Base-by-base conservation (phyloP, 2,888 invertebrate species). In the Drosophila emarginata region DNA sequence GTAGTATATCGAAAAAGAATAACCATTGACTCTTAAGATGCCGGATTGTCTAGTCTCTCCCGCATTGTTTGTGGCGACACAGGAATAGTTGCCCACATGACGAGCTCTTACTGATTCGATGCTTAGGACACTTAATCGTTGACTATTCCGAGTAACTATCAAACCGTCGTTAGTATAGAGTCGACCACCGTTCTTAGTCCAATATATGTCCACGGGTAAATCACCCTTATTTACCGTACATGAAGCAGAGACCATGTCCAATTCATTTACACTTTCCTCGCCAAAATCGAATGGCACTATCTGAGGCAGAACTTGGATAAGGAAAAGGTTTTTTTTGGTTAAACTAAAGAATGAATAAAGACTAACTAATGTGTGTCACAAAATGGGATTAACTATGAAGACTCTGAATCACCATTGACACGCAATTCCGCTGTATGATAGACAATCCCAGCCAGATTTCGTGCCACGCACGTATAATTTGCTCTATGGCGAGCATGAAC, bases 191-290 rank as follows among this genome's bases (percentile, higher is more conserved):
- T 94, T 93, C 77, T 93, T 93, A 4, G 93, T 94, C 96, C 96
- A 97, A 54, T 93, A 93, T 66, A 97, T 95, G 79, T 94, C 93
- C 74, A 97, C 93, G 28, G 97, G 97, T 77, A 95, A 91, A 90
- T 97, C 97, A 52, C 97, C 96, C 91, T 95, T 95, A 79, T 93
- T 94, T 15, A 95, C 95, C 56, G 94, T 94, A 90, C 96, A 96
- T 57, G 94, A 94, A 12, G 94, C 94, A 56, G 95, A 94, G n/a
- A 94, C 94, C 91, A 94, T 93, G 84, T 95, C 95, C 77, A 95
- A 94, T 77, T 95, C 94, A 89, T 95, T 94, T 64, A 94, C 93
- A 59, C 94, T 93, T 65, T 94, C 94, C 67, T 94, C 93, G 73
- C 95, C 96, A 84, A 96, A 95, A 88, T 94, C 94, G 89, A 96